Evolutionary conservation across 2,113 vertebrate species (phyloP).

Genomic region (Corvus cornix): DNA sequence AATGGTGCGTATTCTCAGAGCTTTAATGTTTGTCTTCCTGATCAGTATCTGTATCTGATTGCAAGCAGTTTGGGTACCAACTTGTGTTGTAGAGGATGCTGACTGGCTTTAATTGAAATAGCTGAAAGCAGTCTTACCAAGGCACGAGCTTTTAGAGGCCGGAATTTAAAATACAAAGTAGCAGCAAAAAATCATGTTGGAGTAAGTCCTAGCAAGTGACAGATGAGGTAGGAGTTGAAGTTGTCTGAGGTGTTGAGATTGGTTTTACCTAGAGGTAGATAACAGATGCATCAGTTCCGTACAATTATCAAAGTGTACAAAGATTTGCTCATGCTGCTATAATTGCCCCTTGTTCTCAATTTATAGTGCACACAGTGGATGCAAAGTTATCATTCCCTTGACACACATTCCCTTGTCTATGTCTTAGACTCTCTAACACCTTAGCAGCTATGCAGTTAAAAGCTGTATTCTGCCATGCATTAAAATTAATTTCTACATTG

Average conservation of each 20-base stretch:
- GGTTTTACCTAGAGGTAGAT: background rate
- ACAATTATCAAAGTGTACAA: background rate
- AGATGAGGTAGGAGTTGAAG: background rate
- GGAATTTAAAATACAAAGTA: background rate
- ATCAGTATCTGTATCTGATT: background rate
- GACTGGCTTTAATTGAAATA: background rate
- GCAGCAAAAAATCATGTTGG: background rate
- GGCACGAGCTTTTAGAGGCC: background rate
- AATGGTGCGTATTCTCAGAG: slow-evolving; percentile 79
- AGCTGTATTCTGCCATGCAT: background rate
- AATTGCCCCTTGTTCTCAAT: background rate
- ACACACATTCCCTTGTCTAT: background rate
- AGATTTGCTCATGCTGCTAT: background rate
- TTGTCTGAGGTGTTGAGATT: background rate
- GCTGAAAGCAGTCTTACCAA: background rate
- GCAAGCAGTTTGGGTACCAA: background rate
- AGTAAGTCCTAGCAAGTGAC: background rate
- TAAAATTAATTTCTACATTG: background rate
- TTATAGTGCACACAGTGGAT: background rate
- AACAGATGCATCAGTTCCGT: background rate
- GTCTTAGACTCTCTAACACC: background rate
- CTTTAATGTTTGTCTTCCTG: background rate
- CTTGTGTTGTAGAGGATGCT: background rate
- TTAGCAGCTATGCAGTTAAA: background rate
- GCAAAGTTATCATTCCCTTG: background rate